Base-by-base conservation (phyloP, 2,113 vertebrate genomes). In the Perccottus glenii region DNA sequence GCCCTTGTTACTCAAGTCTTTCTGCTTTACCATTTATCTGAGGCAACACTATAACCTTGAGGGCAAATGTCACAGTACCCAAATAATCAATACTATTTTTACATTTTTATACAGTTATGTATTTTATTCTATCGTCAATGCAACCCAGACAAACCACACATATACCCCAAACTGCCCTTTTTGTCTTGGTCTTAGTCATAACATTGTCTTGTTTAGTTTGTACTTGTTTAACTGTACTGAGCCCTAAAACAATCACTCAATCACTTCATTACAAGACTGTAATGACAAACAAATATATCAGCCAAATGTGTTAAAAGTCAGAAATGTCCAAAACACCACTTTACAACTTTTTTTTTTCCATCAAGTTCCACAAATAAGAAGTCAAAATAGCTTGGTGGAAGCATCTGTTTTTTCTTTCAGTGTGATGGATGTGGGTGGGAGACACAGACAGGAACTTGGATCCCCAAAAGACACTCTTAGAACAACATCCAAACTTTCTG, bases 381-480 rank as follows among this genome's bases (percentile, higher is more conserved):
- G 76, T 56, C 59, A 56, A 64, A 78, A 80, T 64, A 75, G 71
- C 69, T 70, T 27, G 48, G 68, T 4, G 45, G 56, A 43, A 40
- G 48, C 75, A 84, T 92, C 92, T 94, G 92, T 62, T 93, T 91
- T 92, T 73, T 72, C 78, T 85, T 68, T 93, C 71, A 87, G 74
- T n/a, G 19, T 81, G 80, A 85, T 90, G 76, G 83, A 90, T 83
- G 79, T 89, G 90, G 76, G 90, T 88, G 89, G 90, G 83, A 87
- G 91, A 84, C 78, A 67, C 38, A 81, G 88, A 88, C 91, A 91
- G 90, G 90, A 93, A 93, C 79, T 85, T 70, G 56, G 45, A 83
- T 78, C 67, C 87, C 89, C 88, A 76, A 57, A 81, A 84, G 84
- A 80, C 85, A 16, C 32, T 73, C 78, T 75, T 83, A 59, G 74